Base-by-base conservation (phyloP, 2,797 vertebrate species). In the Sardinella longiceps region DNA sequence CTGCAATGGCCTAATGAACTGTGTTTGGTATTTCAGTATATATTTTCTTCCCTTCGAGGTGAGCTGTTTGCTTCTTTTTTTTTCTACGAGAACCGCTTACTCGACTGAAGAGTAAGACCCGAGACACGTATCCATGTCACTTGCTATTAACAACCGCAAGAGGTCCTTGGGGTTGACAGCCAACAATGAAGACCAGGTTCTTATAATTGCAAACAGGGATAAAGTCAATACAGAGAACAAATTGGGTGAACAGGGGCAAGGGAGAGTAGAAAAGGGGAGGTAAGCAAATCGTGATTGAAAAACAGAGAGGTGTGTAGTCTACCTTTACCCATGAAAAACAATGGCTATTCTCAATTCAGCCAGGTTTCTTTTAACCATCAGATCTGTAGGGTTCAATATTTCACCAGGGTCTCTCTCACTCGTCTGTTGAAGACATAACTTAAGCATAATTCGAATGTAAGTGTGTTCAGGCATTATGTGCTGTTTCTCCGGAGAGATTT, bases 181-280 rank as follows among this genome's bases (percentile, higher is more conserved):
- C 85, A 89, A 87, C 90, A 87, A 93, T 92, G 93, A 94, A 93
- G 91, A 93, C 92, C 93, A 82, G 91, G 92, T 92, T 93, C 92
- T 90, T 88, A 91, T 95, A 94, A 95, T 95, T 95, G 94, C 93
- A 93, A 93, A 92, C 90, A 92, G 92, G 91, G 91, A 95, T 93
- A 90, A 90, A 93, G 93, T 95, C 94, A 94, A 94, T 94, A 95
- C 91, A 92, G 92, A 93, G 91, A 89, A 87, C 91, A 95, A 94
- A 96, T 96, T 93, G 93, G 91, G 70, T 77, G 18, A 20, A 43
- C 33, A 43, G 70, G 66, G 70, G 5, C 33, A 43, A 20, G 14
- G 18, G 70, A 33, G 70, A 23, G 18, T 5, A 1, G 70, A 77
- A 77, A 77, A 77, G 70, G 20, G 70, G 15, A 39, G 70, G 70